Base-by-base conservation (phyloP, 2,797 vertebrate species). In the Rhinophrynus dorsalis region DNA sequence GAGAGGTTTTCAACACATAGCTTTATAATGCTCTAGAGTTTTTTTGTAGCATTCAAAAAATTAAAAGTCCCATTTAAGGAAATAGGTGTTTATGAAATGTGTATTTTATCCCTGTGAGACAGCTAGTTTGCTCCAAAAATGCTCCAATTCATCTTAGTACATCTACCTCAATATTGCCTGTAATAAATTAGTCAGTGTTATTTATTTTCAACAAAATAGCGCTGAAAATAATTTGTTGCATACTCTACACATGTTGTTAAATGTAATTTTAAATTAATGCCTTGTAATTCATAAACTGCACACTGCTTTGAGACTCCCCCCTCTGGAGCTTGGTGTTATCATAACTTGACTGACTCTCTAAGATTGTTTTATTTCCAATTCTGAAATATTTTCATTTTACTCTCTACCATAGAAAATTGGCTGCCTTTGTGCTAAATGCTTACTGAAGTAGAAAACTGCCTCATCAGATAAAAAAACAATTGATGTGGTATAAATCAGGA, bases 391-490 rank as follows among this genome's bases (percentile, higher is more conserved):
- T 80, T 83, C 86, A 84, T 90, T 92, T 89, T 77, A 2, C 78
- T 88, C 50, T 74, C 77, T 68, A 67, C 72, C 68, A 69, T 87
- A 83, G 84, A 89, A 85, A 85, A 90, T 83, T 81, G 77, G 83
- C 85, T 83, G 82, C 83, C 71, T 88, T 74, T 77, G 81, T 82
- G 88, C 89, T 87, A 88, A 82, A 78, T 82, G 85, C 86, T 88
- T 86, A 84, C 81, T 88, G 75, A 84, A 89, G 85, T 88, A 89
- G 85, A 87, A 89, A 88, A 84, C 81, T 77, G 83, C 83, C 85
- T 89, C 87, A 91, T 92, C 85, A 86, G 84, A 86, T 88, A 91
- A 81, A 78, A 91, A 92, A 92, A 91, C 88, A 90, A 77, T 83
- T 83, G 83, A 77, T 1, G 0, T 30, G 66, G 55, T 81, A 88